phyloP scores from a whole-genome alignment of 2,113 vertebrate genomes.

The Hypomesus transpacificus region DNA sequence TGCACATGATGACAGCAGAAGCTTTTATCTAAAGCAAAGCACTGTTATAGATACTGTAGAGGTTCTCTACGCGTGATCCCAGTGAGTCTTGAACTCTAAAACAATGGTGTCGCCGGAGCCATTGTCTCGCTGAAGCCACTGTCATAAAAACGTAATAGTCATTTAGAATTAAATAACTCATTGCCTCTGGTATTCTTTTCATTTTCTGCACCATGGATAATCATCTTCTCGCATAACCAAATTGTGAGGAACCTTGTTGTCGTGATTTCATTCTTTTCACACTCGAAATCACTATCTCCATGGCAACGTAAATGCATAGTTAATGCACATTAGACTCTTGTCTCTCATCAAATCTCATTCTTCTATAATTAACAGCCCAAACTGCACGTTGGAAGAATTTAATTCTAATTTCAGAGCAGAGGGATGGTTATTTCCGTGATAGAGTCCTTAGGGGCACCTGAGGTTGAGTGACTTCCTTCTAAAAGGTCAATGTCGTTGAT shows the following conservation, averaged over 20 bases:
- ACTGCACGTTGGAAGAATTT: background rate
- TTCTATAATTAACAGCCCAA: constrained; percentile 38
- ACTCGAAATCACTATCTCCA: constrained; percentile 28
- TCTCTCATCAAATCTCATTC: constrained; percentile 31
- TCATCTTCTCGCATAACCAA: background rate
- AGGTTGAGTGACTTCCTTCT: background rate
- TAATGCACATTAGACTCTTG: constrained; percentile 17
- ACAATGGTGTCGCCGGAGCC: too few relatives aligned
- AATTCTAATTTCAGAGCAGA: background rate
- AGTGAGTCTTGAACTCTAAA: too few relatives aligned
- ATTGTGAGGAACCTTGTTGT: background rate
- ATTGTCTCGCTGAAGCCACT: too few relatives aligned
- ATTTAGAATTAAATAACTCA: too few relatives aligned
- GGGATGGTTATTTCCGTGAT: background rate
- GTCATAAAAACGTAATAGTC: too few relatives aligned
- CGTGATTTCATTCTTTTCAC: constrained; percentile 27
- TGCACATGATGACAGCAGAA: too few relatives aligned
- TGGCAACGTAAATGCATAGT: constrained; percentile 35
- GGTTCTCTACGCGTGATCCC: too few relatives aligned
- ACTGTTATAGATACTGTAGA: too few relatives aligned
- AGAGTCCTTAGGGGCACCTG: background rate
- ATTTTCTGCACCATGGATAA: background rate
- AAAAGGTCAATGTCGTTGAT: constrained; percentile 4
- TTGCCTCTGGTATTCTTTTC: background rate
- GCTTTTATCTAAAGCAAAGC: too few relatives aligned